Evolutionary conservation across 2,113 vertebrate genomes (phyloP).

Genomic region (Athene noctua): DNA sequence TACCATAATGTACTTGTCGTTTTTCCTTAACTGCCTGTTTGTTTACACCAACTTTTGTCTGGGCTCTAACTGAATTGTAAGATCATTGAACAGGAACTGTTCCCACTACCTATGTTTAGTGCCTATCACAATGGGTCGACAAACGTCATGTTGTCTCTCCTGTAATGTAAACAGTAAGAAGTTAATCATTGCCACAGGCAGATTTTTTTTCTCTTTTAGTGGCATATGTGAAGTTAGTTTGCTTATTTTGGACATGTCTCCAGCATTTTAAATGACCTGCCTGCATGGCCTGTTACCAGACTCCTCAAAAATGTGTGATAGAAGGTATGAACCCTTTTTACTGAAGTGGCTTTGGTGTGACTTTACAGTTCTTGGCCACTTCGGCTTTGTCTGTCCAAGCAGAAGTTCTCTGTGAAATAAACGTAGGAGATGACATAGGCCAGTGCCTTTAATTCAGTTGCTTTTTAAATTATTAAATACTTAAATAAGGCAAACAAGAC

Average conservation of each 20-base stretch:
- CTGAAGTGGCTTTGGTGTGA: neutral
- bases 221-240: neutral
- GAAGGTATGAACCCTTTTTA: neutral
- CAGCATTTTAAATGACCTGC: neutral
- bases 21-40: constrained; percentile 33
- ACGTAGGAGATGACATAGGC: neutral
- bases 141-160: constrained; percentile 30
- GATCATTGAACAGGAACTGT: constrained; percentile 52
- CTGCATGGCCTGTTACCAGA: neutral
- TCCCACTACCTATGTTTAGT: constrained; percentile 24
- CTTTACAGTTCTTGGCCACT: neutral
- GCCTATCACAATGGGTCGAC: constrained; percentile 36
- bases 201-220: neutral
- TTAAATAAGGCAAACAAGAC: neutral
- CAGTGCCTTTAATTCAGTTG: neutral
- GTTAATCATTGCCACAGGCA: constrained; percentile 48
- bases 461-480: neutral
- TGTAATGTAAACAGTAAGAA: constrained; percentile 54
- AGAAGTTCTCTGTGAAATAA: neutral
- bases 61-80: constrained; percentile 29
- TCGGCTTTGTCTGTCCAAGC: neutral
- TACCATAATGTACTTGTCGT: neutral
- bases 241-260: neutral
- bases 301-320: neutral
- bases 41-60: constrained; percentile 41